Evolutionary conservation across 2,888 invertebrate species (phyloP).

Genomic region (Leptinotarsa tumamoca): DNA sequence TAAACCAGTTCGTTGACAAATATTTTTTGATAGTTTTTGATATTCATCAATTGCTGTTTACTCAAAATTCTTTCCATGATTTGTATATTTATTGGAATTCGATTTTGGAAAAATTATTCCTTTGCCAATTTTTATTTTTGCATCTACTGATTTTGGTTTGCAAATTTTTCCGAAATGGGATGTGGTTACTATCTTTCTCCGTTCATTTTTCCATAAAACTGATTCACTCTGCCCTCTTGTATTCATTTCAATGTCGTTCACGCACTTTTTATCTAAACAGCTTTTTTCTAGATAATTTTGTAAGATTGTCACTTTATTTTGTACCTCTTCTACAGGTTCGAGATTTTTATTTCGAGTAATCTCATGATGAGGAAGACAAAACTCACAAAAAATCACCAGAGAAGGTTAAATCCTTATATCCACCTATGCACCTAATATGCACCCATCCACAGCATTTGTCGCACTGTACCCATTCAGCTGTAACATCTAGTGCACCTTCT

Average conservation of each 20-base stretch:
- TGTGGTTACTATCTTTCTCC: conserved; percentile 19
- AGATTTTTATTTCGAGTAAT: background rate
- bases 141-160: conserved; percentile 5
- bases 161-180: conserved; percentile 22
- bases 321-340: background rate
- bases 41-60: background rate
- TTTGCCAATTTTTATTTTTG: background rate
- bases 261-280: background rate
- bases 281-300: background rate
- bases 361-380: background rate
- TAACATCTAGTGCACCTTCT: conserved; percentile 18
- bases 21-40: background rate
- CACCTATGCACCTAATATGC: conserved; percentile 15
- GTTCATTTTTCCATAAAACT: conserved; percentile 25
- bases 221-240: conserved; percentile 18
- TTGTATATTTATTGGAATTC: background rate
- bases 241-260: background rate
- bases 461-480: conserved; percentile 19
- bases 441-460: conserved; percentile 9
- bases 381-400: conserved; percentile 21
- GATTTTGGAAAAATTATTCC: background rate
- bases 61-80: conserved; percentile 8
- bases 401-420: conserved; percentile 15
- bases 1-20: conserved; percentile 1
- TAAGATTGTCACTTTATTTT: background rate